Conservation (phyloP, 2,797 vertebrate species). For the Centropyge bicolor region DNA sequence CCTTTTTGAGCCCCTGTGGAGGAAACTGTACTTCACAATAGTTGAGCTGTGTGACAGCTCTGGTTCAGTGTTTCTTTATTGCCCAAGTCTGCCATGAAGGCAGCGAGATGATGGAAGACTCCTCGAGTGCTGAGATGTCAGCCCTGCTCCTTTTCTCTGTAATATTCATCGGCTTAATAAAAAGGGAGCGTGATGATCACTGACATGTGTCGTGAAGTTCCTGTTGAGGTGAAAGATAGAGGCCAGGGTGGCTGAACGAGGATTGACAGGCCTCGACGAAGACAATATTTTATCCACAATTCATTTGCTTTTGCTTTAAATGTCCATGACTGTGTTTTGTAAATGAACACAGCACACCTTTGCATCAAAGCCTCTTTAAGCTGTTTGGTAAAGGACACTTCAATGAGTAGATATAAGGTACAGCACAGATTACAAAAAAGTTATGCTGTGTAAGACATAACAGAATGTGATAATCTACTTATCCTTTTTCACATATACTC, state of each 20-base stretch:
- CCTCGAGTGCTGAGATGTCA: neutral
- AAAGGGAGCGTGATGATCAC: conserved; percentile 24
- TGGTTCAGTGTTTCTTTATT: conserved; percentile 8
- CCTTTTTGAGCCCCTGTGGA: neutral
- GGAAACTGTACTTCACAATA: neutral
- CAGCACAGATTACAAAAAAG: too few species aligned
- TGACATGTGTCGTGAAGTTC: conserved; percentile 21
- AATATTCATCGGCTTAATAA: conserved; percentile 35
- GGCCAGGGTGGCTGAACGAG: neutral
- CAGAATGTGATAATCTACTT: too few species aligned
- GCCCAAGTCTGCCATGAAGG: conserved; percentile 10
- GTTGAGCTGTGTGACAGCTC: neutral
- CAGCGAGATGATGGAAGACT: conserved; percentile 5
- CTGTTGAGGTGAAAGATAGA: neutral
- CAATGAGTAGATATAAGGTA: neutral
- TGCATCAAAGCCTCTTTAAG: neutral
- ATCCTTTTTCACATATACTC: too few species aligned
- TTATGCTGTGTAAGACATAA: too few species aligned
- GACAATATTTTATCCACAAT: neutral
- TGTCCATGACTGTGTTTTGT: neutral
- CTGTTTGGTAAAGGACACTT: neutral
- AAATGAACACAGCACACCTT: neutral
- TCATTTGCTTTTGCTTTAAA: neutral
- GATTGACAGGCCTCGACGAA: neutral
- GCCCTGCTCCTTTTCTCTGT: conserved; percentile 25